phyloP scores from a whole-genome alignment of 2,797 vertebrate genomes.

The Todus mexicanus region DNA sequence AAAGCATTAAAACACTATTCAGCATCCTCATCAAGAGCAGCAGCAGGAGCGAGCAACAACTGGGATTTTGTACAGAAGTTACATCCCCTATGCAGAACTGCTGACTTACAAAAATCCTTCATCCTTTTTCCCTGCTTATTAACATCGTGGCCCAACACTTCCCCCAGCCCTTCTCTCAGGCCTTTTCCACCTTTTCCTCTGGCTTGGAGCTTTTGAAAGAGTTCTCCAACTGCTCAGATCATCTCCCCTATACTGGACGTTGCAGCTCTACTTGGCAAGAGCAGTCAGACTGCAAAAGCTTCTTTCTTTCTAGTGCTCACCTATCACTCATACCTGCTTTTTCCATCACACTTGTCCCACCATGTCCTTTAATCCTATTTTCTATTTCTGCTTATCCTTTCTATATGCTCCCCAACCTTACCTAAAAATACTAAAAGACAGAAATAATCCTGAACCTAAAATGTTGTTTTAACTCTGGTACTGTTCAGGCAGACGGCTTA shows the following conservation, averaged over 20 bases:
- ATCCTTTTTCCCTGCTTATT: neutral
- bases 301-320: neutral
- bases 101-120: neutral
- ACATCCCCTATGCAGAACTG: neutral
- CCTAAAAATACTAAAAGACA: neutral
- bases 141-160: neutral
- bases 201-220: neutral
- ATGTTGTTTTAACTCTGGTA: neutral
- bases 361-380: neutral
- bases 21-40: neutral
- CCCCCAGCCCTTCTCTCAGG: neutral
- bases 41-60: neutral
- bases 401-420: neutral
- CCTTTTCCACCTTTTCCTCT: neutral
- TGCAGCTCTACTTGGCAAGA: neutral
- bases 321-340: neutral
- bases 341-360: neutral
- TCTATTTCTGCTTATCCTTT: neutral
- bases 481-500: neutral
- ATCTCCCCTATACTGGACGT: neutral
- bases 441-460: neutral
- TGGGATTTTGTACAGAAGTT: neutral
- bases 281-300: neutral
- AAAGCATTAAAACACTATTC: neutral
- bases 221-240: neutral